Evolutionary conservation across 2,797 vertebrate species (phyloP).

Genomic region (Avahi laniger): DNA sequence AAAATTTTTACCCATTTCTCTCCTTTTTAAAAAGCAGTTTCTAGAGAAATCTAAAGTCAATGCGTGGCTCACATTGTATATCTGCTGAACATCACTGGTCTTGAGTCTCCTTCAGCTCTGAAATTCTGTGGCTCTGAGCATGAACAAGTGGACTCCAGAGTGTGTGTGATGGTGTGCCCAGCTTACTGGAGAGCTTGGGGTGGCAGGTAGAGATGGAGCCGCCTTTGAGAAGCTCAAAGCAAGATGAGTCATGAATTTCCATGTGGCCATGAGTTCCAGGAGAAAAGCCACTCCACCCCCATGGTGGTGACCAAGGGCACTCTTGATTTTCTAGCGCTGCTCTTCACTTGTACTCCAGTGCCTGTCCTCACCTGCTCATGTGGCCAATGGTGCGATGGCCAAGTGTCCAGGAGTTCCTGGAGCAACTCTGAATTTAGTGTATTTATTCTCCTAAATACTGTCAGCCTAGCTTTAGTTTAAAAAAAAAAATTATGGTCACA

Average conservation of each 20-base stretch:
- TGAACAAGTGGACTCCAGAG: neutral
- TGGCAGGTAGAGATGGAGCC: neutral
- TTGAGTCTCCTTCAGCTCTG: neutral
- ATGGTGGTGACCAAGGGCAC: neutral
- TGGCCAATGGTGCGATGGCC: neutral
- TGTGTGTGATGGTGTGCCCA: neutral
- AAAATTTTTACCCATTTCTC: neutral
- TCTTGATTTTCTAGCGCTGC: neutral
- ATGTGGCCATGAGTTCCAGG: neutral
- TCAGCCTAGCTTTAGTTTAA: neutral
- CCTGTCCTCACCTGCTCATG: neutral
- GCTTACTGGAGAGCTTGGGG: neutral
- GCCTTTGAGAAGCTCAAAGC: neutral
- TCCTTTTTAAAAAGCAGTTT: neutral
- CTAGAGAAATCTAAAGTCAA: neutral
- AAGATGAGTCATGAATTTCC: neutral
- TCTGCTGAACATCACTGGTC: neutral
- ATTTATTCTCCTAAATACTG: neutral
- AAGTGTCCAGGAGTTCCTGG: neutral
- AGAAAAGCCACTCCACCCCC: accelerated
- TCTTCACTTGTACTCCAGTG: neutral
- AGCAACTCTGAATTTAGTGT: neutral
- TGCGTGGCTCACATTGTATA: neutral
- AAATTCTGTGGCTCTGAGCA: neutral
- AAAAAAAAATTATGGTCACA: neutral